Percentiles rank a stretch among this genome's conserved stretches.
Evolutionary conservation across 2,113 vertebrate genomes (phyloP).

Genomic region (Panurus biarmicus): DNA sequence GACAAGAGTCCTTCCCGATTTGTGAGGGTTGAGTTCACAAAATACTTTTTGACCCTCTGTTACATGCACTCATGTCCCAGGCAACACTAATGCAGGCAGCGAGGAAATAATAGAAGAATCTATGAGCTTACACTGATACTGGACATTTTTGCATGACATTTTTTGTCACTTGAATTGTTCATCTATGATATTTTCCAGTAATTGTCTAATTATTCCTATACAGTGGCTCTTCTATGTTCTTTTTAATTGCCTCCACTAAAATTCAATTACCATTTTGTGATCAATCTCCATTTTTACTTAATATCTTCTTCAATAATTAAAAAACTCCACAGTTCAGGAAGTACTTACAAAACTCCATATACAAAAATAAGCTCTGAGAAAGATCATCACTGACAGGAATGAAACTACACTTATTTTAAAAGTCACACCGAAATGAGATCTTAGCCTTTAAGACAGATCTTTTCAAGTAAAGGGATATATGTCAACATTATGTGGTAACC

Average conservation of each 20-base stretch:
- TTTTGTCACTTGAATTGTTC: not conserved
- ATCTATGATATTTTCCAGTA: not conserved
- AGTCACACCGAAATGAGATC: not conserved
- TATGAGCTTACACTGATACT: not conserved
- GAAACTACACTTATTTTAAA: not conserved
- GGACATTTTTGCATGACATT: not conserved
- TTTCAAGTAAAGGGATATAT: not conserved
- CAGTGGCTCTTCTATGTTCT: not conserved
- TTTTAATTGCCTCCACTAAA: not conserved
- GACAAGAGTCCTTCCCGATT: not conserved
- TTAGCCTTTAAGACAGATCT: not conserved
- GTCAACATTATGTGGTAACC: not conserved
- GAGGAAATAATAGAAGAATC: not conserved
- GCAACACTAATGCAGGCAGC: not conserved
- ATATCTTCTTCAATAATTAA: not conserved
- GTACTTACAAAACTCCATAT: not conserved
- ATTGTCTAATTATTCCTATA: not conserved
- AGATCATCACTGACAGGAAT: not conserved
- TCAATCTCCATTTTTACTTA: not conserved
- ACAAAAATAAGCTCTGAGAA: not conserved
- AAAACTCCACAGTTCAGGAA: accelerated
- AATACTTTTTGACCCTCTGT: not conserved
- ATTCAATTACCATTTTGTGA: not conserved
- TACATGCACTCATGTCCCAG: not conserved
- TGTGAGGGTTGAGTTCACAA: accelerated